A percentile compares a stretch with the other conserved stretches of the same genome.
phyloP scores from a whole-genome alignment of 2,797 vertebrate genomes.

The Scarus forsteni region DNA sequence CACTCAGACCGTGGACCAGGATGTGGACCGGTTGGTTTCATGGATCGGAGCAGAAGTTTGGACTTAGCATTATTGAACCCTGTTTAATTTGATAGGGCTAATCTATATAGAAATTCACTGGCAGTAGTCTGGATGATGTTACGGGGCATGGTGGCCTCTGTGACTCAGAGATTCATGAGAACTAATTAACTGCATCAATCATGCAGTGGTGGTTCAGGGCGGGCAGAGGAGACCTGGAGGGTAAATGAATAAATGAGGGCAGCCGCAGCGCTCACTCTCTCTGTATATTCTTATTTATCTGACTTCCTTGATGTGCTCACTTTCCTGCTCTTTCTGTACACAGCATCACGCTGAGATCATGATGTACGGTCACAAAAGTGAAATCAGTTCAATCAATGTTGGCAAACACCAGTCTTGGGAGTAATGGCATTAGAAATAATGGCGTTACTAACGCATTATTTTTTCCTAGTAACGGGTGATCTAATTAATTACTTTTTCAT shows the following conservation, averaged over 20 bases:
- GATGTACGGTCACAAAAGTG: slow-evolving; percentile 32
- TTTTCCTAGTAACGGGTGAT: too few relatives aligned
- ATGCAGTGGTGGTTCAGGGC: slow-evolving; percentile 51
- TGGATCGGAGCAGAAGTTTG: slow-evolving; percentile 28
- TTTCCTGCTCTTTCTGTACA: slow-evolving; percentile 27
- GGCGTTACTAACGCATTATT: too few relatives aligned
- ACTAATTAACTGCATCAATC: slow-evolving; percentile 65
- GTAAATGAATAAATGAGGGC: slow-evolving; percentile 64
- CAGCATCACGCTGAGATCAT: slow-evolving; percentile 50
- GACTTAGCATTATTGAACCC: slow-evolving; percentile 65
- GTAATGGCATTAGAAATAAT: too few relatives aligned
- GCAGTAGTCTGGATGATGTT: slow-evolving; percentile 29
- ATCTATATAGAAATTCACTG: slow-evolving; percentile 40
- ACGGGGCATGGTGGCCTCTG: slow-evolving; percentile 26
- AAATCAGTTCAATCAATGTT: too few relatives aligned
- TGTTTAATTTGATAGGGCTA: slow-evolving; percentile 37
- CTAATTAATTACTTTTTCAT: too few relatives aligned
- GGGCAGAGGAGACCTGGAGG: slow-evolving; percentile 53
- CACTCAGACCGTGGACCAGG: slow-evolving; percentile 15
- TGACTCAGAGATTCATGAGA: slow-evolving; percentile 48
- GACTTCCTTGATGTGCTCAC: neutral
- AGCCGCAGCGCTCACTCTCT: slow-evolving; percentile 19
- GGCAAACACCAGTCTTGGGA: too few relatives aligned
- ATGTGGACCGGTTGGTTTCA: neutral
- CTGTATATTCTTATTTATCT: slow-evolving; percentile 13